Evolutionary conservation across 2,113 vertebrate genomes (phyloP), one percentile per base, ranked within the genome.

Genomic region (Gorsachius goisagi): DNA sequence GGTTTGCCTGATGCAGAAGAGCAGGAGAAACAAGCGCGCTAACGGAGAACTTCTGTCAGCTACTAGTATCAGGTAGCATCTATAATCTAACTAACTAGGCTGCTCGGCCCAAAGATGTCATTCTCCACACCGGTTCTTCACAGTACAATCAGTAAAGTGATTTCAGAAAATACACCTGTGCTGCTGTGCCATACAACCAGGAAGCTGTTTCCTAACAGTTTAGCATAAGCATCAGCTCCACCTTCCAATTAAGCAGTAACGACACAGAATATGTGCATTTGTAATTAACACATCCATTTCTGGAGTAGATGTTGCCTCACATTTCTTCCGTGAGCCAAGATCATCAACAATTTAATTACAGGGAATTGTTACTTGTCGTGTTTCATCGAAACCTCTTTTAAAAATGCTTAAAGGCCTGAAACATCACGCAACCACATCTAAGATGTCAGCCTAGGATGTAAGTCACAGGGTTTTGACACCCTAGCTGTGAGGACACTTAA

Each of bases 61-160:
- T 39, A 2, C 16, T 9, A 11, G 7, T 19, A 22, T 10, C 11
- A 3, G 5, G 5, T 1, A n/a, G 37, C 27, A 39, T 4, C 30
- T 23, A 26, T 8, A 35, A 18, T 1, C 4, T 0, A 39, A 52
- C 2, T 9, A 12, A 83, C 68, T 7, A 39, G 20, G 5, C 0
- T 64, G 35, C 20, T 89, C 20, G 35, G 59, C 63, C 45, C 72
- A 49, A 20, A 71, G 39, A 52, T 3, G 5, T 21, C 20, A 26
- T 30, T 33, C 63, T 23, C 69, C 52, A 15, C 2, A 41, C 13
- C 33, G 41, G 44, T 16, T 75, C 81, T 32, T 27, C 15, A n/a
- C 27, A 39, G 6, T 0, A 5, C 0, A 3, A 28, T 4, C 44
- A 35, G 11, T 3, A 15, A 80, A 39, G 32, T 2, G 10, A 26